Evolutionary conservation across 2,797 vertebrate genomes (phyloP).

Genomic region (Merluccius polli): DNA sequence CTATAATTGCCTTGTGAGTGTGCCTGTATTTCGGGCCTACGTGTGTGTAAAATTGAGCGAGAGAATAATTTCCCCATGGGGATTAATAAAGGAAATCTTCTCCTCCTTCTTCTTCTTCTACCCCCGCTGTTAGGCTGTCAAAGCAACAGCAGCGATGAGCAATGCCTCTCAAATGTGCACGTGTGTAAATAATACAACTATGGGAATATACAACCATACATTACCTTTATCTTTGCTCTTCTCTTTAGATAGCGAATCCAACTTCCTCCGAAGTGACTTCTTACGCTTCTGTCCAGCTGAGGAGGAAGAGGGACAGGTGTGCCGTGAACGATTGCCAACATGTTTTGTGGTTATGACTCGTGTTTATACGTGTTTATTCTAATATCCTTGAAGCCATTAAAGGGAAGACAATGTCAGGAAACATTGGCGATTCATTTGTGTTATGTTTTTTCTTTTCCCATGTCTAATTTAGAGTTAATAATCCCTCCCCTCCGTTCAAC

Average conservation of each 20-base stretch:
- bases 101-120: conserved; percentile 48
- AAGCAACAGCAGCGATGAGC: neutral
- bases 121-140: conserved; percentile 17
- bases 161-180: neutral
- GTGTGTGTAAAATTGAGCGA: no score
- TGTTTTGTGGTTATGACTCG: neutral
- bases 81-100: no score
- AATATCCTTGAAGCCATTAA: neutral
- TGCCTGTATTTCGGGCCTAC: no score
- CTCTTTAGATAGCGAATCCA: conserved; percentile 96
- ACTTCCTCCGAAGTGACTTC: conserved; percentile 91
- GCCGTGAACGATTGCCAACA: neutral
- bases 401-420: neutral
- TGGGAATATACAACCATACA: no score
- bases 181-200: neutral
- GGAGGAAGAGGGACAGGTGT: conserved; percentile 35
- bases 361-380: neutral
- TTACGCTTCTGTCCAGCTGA: conserved; percentile 94
- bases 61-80: no score
- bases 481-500: neutral
- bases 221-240: conserved; percentile 92
- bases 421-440: neutral
- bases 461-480: neutral
- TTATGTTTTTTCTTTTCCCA: neutral
- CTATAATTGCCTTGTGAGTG: no score